Percentiles rank a stretch among this genome's conserved stretches.
Evolutionary conservation across 2,888 invertebrate species (phyloP).

Genomic region (Seira sanloemensis): DNA sequence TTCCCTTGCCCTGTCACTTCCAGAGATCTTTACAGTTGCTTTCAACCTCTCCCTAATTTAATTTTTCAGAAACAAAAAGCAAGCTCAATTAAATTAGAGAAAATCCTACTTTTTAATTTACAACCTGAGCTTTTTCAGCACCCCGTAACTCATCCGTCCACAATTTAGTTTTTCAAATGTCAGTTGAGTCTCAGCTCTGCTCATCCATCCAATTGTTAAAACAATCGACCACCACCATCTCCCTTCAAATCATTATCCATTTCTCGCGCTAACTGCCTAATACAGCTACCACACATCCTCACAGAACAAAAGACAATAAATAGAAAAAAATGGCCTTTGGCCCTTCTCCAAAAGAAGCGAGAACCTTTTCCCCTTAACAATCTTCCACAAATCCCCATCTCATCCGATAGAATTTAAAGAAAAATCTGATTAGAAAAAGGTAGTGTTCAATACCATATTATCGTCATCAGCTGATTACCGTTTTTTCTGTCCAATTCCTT

Average conservation of each 20-base stretch:
- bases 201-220: background rate
- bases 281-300: background rate
- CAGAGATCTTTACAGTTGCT: background rate
- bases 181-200: background rate
- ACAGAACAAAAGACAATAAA: conserved; percentile 15
- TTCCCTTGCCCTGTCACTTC: background rate
- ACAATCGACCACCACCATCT: conserved; percentile 16
- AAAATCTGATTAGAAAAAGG: conserved; percentile 33
- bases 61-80: background rate
- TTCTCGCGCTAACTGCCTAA: no score
- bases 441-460: conserved; percentile 6
- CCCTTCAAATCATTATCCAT: background rate
- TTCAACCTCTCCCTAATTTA: background rate
- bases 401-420: background rate
- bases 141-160: background rate
- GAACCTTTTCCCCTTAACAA: no score
- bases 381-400: background rate
- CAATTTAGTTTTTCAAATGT: background rate
- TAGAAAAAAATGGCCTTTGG: conserved; percentile 17
- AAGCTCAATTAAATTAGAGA: conserved; percentile 7
- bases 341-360: background rate
- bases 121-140: background rate
- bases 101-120: conserved; percentile 7
- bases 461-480: conserved; percentile 18
- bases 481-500: background rate